Evolutionary conservation across 2,888 invertebrate genomes (phyloP).

Genomic region (Chrysodeixis includens): DNA sequence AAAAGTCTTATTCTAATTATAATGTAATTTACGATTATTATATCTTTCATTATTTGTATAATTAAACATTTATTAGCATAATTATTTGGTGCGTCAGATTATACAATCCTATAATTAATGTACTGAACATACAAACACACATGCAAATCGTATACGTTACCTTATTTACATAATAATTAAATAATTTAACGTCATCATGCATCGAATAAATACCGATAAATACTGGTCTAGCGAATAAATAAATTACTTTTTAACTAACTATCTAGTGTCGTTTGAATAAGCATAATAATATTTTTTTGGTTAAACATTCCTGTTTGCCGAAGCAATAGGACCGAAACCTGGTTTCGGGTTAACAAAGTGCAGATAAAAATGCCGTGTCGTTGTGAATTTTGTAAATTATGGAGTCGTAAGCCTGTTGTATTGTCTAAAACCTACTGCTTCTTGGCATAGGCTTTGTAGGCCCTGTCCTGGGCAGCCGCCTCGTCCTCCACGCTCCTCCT

Average conservation of each 20-base stretch:
- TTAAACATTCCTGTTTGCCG: slow-evolving; percentile 59
- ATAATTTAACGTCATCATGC: slow-evolving; percentile 46
- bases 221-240: slow-evolving; percentile 45
- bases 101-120: slow-evolving; percentile 64
- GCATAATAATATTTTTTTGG: slow-evolving; percentile 46
- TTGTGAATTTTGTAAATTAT: slow-evolving; percentile 74
- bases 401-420: slow-evolving; percentile 78
- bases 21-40: slow-evolving; percentile 48
- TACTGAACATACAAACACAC: slow-evolving; percentile 57
- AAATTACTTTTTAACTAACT: slow-evolving; percentile 29
- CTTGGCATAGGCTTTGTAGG: slow-evolving; percentile 88
- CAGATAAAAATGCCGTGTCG: slow-evolving; percentile 70
- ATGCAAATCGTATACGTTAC: slow-evolving; percentile 50
- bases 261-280: slow-evolving; percentile 56
- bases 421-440: slow-evolving; percentile 71
- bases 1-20: slow-evolving; percentile 63
- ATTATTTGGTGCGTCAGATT: slow-evolving; percentile 74
- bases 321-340: slow-evolving; percentile 67
- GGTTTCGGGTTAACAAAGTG: slow-evolving; percentile 56
- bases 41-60: slow-evolving; percentile 58
- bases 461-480: slow-evolving; percentile 90
- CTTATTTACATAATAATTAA: slow-evolving; percentile 66
- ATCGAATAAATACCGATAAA: slow-evolving; percentile 43
- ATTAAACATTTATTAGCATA: slow-evolving; percentile 57
- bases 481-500: slow-evolving; percentile 90